Base-by-base conservation (phyloP, 2,113 vertebrate species). In the Oplegnathus fasciatus region DNA sequence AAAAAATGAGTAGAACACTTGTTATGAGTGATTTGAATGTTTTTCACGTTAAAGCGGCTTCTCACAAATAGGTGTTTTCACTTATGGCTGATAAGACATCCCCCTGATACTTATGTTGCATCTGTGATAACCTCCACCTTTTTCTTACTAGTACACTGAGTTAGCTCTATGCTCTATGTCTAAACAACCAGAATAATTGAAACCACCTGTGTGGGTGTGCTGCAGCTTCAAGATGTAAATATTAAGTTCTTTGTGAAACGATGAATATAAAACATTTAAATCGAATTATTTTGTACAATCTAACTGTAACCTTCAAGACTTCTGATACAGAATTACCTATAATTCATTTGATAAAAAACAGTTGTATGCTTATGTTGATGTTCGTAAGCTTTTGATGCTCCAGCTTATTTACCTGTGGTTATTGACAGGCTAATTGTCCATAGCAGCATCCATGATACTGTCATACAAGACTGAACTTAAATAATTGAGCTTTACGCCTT, bases 171-270 rank as follows among this genome's bases (percentile, higher is more conserved):
- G 17, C 40, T 68, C 9, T 6, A 17, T 26, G 62, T 58, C 26
- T 78, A 18, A 75, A 14, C 24, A 50, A 17, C 4, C 57, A 52
- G 11, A 52, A 50, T 17, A 50, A 42, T 5, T 69, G 52, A 67
- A 67, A 30, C 42, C 6, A 28, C n/a, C 17, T 80, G 8, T 62
- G 26, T 15, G 15, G 14, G 52, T 65, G 9, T 15, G 11, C 24
- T 74, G 58, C 18, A 2, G 68, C 30, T 75, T 30, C 9, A 18
- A 22, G 5, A 52, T 75, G 32, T 75, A 68, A 52, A 60, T 80
- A 80, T 58, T 5, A 71, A 28, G 9, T 20, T 44, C 2, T 74
- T n/a, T 57, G 13, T 68, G 32, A 32, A 57, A 46, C 6, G 40
- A 40, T 50, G 2, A 22, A 17, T 61, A 26, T 61, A 48, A 46